Conservation (phyloP, 2,888 invertebrate genomes). For the Polietes domitor region DNA sequence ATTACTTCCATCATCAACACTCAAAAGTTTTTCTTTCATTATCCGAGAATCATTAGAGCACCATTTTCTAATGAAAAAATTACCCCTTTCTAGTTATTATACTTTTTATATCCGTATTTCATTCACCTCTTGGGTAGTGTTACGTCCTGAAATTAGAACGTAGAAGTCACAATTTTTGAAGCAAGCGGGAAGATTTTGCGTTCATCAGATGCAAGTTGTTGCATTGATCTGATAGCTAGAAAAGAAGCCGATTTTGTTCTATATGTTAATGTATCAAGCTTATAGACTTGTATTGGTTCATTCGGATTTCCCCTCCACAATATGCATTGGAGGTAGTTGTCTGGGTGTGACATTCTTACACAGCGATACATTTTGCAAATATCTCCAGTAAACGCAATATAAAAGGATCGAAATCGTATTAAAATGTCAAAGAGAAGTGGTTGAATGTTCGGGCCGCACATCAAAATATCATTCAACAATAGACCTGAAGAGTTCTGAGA, state of each 20-base stretch:
- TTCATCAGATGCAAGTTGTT: conserved; percentile 73
- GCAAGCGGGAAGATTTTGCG: conserved; percentile 57
- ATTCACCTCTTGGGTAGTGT: conserved; percentile 36
- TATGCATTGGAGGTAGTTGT: conserved; percentile 51
- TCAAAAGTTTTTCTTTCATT: conserved; percentile 25
- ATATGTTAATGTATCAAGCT: conserved; percentile 46
- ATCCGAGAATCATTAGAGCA: conserved; percentile 39
- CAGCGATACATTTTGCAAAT: conserved; percentile 65
- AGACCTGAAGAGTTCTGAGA: conserved; percentile 42
- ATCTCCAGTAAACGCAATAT: conserved; percentile 49
- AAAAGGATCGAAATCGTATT: conserved; percentile 53
- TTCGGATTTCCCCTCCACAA: conserved; percentile 49
- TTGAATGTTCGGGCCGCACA: conserved; percentile 42
- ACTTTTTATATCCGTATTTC: conserved; percentile 40
- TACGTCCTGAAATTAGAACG: conserved; percentile 52
- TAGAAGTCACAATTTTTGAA: conserved; percentile 33
- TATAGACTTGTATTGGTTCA: conserved; percentile 39
- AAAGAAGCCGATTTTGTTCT: conserved; percentile 52
- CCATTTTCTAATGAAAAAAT: conserved; percentile 52
- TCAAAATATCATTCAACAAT: conserved; percentile 40
- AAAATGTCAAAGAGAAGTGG: conserved; percentile 47
- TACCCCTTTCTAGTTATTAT: conserved; percentile 2
- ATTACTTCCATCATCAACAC: conserved; percentile 45
- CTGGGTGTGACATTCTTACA: conserved; percentile 48
- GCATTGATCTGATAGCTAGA: conserved; percentile 59